Conservation (phyloP, 2,113 vertebrate genomes). For the Pollachius pollachius region DNA sequence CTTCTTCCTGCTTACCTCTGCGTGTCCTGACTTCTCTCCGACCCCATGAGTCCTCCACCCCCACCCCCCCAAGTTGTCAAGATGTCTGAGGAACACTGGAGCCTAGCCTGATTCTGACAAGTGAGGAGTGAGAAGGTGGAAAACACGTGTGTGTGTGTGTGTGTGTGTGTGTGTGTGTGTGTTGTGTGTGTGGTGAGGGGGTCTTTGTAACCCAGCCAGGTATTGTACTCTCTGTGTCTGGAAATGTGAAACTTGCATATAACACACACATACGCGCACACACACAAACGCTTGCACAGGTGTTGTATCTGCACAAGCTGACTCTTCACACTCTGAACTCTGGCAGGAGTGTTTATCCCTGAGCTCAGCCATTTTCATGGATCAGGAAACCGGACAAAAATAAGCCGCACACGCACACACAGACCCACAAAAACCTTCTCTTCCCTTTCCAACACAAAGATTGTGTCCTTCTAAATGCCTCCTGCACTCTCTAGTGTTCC, state of each 20-base stretch:
- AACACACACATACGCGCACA: slow-evolving; percentile 5
- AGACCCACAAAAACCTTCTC: no score
- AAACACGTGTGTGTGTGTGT: no score
- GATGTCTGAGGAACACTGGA: no score
- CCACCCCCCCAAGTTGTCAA: background rate
- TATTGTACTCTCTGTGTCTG: background rate
- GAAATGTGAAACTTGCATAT: background rate
- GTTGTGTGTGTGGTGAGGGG: no score
- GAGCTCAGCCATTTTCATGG: background rate
- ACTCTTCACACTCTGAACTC: background rate
- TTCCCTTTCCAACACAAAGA: no score
- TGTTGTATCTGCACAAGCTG: slow-evolving; percentile 1
- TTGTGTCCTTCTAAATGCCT: no score
- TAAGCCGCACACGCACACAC: no score
- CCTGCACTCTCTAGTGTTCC: no score
- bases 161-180: no score
- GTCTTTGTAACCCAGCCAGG: no score
- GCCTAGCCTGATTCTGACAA: no score
- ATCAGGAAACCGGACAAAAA: background rate
- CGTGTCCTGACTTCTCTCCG: background rate
- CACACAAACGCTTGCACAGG: background rate
- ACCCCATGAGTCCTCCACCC: background rate
- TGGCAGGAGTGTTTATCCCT: background rate
- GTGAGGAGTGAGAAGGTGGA: no score
- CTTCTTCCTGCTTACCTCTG: background rate